Conservation (phyloP, 2,113 vertebrate species). For the Brachirus orientalis region DNA sequence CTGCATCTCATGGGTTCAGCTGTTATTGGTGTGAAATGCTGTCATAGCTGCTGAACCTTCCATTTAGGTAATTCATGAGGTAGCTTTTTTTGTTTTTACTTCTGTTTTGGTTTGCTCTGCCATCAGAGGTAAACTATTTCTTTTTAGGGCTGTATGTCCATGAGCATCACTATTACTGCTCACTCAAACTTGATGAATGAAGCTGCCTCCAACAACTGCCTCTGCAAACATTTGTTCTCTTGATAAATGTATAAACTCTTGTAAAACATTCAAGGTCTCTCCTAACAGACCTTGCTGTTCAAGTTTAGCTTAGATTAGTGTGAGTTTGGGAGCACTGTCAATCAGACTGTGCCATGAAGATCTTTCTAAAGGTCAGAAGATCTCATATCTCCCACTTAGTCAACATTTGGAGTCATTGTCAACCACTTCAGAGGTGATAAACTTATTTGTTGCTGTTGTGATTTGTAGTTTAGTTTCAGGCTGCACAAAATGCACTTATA, state of each 20-base stretch:
- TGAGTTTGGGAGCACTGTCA: constrained; percentile 18
- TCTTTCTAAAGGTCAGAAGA: constrained; percentile 64
- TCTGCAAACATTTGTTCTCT: too few species aligned
- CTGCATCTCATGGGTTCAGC: constrained; percentile 45
- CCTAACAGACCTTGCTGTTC: background rate
- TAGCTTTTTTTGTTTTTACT: constrained; percentile 32
- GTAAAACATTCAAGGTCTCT: too few species aligned
- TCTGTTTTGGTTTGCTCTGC: constrained; percentile 58
- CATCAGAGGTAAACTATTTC: constrained; percentile 28
- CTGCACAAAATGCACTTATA: constrained; percentile 50
- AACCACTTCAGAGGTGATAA: constrained; percentile 51
- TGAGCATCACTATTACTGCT: constrained; percentile 14
- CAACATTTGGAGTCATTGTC: constrained; percentile 67
- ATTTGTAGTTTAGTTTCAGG: constrained; percentile 50
- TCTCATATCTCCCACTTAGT: constrained; percentile 65
- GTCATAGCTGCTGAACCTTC: constrained; percentile 41
- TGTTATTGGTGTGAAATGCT: constrained; percentile 58
- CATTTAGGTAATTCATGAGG: constrained; percentile 41
- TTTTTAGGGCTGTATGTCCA: constrained; percentile 15
- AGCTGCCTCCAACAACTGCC: too few species aligned
- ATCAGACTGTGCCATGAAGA: constrained; percentile 22
- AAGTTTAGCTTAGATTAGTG: constrained; percentile 20
- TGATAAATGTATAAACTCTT: too few species aligned
- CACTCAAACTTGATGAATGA: background rate
- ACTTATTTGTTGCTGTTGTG: constrained; percentile 37